Base-by-base conservation (phyloP, 1,140 invertebrate species). In the Drosophila kepulauana region DNA sequence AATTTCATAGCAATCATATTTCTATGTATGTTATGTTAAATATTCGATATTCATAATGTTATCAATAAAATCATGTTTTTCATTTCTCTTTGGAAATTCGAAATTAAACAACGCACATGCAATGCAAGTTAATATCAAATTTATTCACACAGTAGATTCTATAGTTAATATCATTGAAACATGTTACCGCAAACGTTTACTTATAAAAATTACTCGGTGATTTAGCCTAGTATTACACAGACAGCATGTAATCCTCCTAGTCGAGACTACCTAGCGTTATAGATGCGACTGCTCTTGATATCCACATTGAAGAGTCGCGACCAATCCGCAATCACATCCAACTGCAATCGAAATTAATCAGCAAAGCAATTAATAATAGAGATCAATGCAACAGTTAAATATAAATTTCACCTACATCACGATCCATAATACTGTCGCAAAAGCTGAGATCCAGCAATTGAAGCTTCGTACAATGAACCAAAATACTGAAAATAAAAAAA, bases 371-470 rank as follows among this genome's bases (percentile, higher is more conserved):
- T 0, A 16, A 67, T 0, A 15, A 66, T 38, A 30, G 2, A 68
- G 4, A 35, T 11, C 3, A 48, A 0, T 5, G 15, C 16, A n/a
- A 30, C 7, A 56, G 58, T 84, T 7, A 25, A 3, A 6, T 25
- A 25, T 4, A 25, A 25, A 1, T 13, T 2, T 2, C 5, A 78
- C 68, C 16, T 85, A 97, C 94, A 93, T 96, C 94, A 46, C 94
- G 93, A 82, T 96, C 94, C 65, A 94, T 94, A 57, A 98, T 96
- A 65, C 95, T 95, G 79, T 96, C 95, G 91, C 97, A 98, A 92
- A 97, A 98, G 71, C 97, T 98, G 11, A 98, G 94, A 91, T 98
- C 97, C 46, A 98, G 93, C 76, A 98, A 93, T 78, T 94, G 93
- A 15, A 98, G 91, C 62, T 96, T 94, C n/a, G 91, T 92, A 81